A percentile compares a stretch with the other conserved stretches of the same genome.
Evolutionary conservation across 2,797 vertebrate genomes (phyloP).

Genomic region (Cirrhinus molitorella): DNA sequence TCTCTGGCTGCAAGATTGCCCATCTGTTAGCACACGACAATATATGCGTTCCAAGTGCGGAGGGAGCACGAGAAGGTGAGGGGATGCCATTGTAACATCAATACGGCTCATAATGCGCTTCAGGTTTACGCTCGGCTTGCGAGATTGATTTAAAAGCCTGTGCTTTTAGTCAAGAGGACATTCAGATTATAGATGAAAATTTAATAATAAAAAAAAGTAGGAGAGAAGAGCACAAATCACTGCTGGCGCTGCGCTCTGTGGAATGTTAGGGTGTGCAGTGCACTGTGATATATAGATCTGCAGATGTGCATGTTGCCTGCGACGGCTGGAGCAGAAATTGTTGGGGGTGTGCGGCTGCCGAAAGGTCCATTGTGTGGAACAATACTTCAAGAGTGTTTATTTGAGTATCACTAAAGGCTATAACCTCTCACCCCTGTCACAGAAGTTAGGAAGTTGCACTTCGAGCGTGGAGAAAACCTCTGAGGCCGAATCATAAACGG

Average conservation of each 20-base stretch:
- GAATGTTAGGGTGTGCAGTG: slow-evolving; percentile 78
- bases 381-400: slow-evolving; percentile 58
- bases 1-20: slow-evolving; percentile 73
- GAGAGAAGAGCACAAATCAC: slow-evolving; percentile 82
- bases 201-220: slow-evolving; percentile 78
- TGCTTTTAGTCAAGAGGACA: slow-evolving; percentile 77
- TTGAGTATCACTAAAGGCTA: slow-evolving; percentile 44
- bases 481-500: slow-evolving; percentile 10
- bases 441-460: slow-evolving; percentile 1
- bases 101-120: slow-evolving; percentile 73
- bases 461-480: not conserved
- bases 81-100: slow-evolving; percentile 76
- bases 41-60: slow-evolving; percentile 64
- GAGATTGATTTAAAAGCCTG: slow-evolving; percentile 83
- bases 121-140: slow-evolving; percentile 70
- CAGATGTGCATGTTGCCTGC: slow-evolving; percentile 79
- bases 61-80: slow-evolving; percentile 67
- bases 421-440: slow-evolving; percentile 39
- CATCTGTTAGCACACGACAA: slow-evolving; percentile 76
- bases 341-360: slow-evolving; percentile 71
- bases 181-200: slow-evolving; percentile 83
- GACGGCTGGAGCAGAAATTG: slow-evolving; percentile 69
- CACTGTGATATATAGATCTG: slow-evolving; percentile 78
- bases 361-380: slow-evolving; percentile 65
- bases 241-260: slow-evolving; percentile 72